Conservation (phyloP, 2,888 invertebrate genomes). For the Deilephila elpenor region DNA sequence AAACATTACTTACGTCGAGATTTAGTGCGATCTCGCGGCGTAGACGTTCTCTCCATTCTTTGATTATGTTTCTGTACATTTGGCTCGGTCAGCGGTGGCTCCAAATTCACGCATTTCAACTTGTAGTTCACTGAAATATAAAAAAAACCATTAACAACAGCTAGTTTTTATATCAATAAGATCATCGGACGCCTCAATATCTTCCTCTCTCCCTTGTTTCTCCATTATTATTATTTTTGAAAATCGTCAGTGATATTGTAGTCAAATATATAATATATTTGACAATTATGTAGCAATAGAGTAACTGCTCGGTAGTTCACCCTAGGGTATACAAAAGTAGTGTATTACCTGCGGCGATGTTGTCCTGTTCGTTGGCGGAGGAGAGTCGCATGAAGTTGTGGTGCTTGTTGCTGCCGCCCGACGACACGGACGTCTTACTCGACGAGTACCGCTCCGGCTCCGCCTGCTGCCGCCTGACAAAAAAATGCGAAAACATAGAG, state of each 20-base stretch:
- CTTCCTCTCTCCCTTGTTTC: too few relatives aligned
- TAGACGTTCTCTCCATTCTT: conserved; percentile 75
- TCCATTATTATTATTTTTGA: too few relatives aligned
- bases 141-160: not conserved
- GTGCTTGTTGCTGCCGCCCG: conserved; percentile 71
- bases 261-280: too few relatives aligned
- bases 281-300: too few relatives aligned
- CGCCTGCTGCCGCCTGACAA: conserved; percentile 73
- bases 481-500: too few relatives aligned
- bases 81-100: conserved; percentile 79
- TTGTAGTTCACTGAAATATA: conserved; percentile 73
- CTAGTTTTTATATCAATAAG: too few relatives aligned
- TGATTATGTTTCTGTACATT: conserved; percentile 82
- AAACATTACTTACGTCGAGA: conserved; percentile 68
- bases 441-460: conserved; percentile 78
- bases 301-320: not conserved
- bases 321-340: not conserved
- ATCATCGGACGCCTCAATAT: too few relatives aligned
- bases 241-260: too few relatives aligned
- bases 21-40: conserved; percentile 76
- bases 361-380: conserved; percentile 76
- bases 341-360: conserved; percentile 68
- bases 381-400: conserved; percentile 72
- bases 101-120: conserved; percentile 76
- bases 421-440: conserved; percentile 73